Evolutionary conservation across 2,797 vertebrate genomes (phyloP).

Genomic region (Microtus obscurus): DNA sequence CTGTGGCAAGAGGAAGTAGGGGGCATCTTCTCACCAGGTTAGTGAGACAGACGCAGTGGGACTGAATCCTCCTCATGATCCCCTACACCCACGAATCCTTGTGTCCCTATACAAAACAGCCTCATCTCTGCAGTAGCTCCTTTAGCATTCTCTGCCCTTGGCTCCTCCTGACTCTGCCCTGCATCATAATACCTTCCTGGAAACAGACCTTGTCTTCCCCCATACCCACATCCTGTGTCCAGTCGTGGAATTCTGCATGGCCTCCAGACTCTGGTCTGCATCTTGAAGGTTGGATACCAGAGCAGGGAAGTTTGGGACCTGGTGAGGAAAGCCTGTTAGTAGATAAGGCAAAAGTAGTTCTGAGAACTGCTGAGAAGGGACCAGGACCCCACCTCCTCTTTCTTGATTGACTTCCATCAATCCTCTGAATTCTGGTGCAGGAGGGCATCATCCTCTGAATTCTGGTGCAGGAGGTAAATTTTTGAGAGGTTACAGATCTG

Average conservation of each 20-base stretch:
- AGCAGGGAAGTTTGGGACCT: not conserved
- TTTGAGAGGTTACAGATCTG: not conserved
- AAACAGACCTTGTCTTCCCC: not conserved
- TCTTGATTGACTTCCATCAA: not conserved
- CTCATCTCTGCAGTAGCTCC: not conserved
- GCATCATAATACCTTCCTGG: not conserved
- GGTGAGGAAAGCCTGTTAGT: not conserved
- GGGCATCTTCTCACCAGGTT: conserved; percentile 62
- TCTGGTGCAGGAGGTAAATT: not conserved
- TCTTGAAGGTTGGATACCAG: not conserved
- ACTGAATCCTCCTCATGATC: not conserved
- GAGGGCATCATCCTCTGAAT: not conserved
- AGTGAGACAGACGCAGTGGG: not conserved
- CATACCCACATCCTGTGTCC: not conserved
- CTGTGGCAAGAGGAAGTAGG: conserved; percentile 66
- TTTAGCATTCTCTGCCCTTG: not conserved
- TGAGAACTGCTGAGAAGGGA: not conserved
- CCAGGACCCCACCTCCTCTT: not conserved
- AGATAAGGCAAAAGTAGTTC: not conserved
- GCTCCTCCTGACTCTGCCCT: not conserved
- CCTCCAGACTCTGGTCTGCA: not conserved
- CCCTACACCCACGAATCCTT: not conserved
- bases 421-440: not conserved
- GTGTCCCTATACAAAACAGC: not conserved
- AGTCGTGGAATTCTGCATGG: not conserved